Evolutionary conservation across 2,888 invertebrate genomes (phyloP).

Genomic region (Phragmatobia fuliginosa): DNA sequence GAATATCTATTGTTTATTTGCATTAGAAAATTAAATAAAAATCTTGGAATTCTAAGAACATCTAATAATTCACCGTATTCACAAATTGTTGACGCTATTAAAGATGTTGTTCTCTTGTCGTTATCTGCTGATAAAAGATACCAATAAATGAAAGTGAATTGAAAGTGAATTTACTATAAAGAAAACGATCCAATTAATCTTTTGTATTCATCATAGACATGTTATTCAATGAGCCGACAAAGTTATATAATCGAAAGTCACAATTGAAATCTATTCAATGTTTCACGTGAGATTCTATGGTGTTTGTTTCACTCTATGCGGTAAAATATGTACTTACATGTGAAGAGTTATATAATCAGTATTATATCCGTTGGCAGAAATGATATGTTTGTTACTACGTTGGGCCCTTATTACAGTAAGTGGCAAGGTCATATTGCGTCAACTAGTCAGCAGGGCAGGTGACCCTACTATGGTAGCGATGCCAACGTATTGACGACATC

Average conservation of each 20-base stretch:
- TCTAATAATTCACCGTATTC: background rate
- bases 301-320: conserved; percentile 7
- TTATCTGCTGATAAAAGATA: conserved; percentile 52
- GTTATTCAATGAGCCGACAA: conserved; percentile 33
- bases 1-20: background rate
- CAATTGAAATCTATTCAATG: conserved; percentile 26
- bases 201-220: conserved; percentile 42
- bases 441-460: conserved; percentile 63
- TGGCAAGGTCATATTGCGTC: conserved; percentile 51
- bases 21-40: background rate
- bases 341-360: conserved; percentile 8
- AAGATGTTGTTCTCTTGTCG: conserved; percentile 48
- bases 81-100: conserved; percentile 49
- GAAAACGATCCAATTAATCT: conserved; percentile 58
- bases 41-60: background rate
- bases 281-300: conserved; percentile 16
- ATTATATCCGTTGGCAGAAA: background rate
- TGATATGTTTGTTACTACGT: conserved; percentile 20
- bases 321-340: background rate
- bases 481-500: conserved; percentile 86
- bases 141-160: conserved; percentile 55
- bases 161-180: conserved; percentile 62
- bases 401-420: conserved; percentile 48
- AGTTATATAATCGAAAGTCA: conserved; percentile 50
- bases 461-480: conserved; percentile 76